Conservation (phyloP, 2,797 vertebrate species). For the Hippopotamyrus pictus region DNA sequence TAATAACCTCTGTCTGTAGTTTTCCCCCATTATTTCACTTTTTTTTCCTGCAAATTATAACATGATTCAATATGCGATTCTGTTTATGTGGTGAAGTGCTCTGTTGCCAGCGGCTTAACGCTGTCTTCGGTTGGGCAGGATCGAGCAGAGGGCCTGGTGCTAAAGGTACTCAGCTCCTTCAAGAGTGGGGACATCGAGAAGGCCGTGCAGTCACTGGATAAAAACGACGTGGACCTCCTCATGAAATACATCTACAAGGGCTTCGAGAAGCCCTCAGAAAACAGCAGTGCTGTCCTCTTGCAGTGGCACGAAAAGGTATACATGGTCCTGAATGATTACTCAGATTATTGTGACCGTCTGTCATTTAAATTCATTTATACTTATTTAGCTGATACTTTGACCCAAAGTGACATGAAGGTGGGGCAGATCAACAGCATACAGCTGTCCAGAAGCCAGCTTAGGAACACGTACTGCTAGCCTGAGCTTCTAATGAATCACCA, state of each 20-base stretch:
- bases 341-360: background rate
- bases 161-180: constrained; percentile 94
- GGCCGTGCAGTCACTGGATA: constrained; percentile 88
- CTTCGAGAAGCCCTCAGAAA: constrained; percentile 92
- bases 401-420: background rate
- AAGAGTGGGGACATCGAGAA: constrained; percentile 96
- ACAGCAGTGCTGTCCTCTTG: constrained; percentile 89
- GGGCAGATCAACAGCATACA: background rate
- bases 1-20: background rate
- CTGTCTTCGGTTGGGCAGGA: constrained; percentile 62
- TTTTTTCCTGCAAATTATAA: background rate
- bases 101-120: background rate
- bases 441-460: background rate
- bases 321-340: background rate
- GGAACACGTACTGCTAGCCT: background rate
- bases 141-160: constrained; percentile 84
- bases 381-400: background rate
- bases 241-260: constrained; percentile 99
- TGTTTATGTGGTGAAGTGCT: background rate
- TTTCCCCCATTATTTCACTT: background rate
- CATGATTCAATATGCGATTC: background rate
- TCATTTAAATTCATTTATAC: background rate
- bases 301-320: constrained; percentile 97
- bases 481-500: background rate
- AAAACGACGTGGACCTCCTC: constrained; percentile 85